Evolutionary conservation across 2,113 vertebrate species (phyloP).

Genomic region (Centropus bengalensis): DNA sequence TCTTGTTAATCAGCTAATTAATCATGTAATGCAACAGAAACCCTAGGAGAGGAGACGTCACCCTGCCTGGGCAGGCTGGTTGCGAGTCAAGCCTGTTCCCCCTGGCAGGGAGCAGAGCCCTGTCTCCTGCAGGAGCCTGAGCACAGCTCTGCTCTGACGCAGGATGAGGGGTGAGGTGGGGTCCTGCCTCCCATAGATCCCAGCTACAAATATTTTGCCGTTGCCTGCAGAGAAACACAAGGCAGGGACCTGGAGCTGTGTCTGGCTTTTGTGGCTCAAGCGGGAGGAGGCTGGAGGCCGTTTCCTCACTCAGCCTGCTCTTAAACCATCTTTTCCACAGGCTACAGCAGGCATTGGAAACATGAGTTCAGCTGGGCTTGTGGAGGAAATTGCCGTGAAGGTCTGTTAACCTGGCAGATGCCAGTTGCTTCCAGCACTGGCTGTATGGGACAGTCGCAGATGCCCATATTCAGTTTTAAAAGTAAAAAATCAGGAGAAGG

Average conservation of each 20-base stretch:
- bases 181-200: not conserved
- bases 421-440: rapidly evolving
- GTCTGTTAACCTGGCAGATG: not conserved
- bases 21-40: constrained; percentile 47
- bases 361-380: rapidly evolving
- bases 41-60: not conserved
- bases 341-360: rapidly evolving
- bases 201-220: not conserved
- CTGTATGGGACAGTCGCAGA: not conserved
- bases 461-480: not conserved
- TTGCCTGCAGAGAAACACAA: rapidly evolving
- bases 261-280: not conserved
- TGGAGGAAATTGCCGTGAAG: not conserved
- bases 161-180: not conserved
- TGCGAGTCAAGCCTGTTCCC: not conserved
- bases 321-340: not conserved
- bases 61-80: not conserved
- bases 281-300: not conserved
- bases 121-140: rapidly evolving
- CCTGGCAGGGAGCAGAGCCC: not conserved
- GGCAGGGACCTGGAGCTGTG: rapidly evolving
- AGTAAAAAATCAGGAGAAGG: not conserved
- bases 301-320: not conserved
- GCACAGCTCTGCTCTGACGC: not conserved
- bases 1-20: constrained; percentile 69